A percentile compares a stretch with the other conserved stretches of the same genome.
Evolutionary conservation across 2,797 vertebrate genomes (phyloP).

Genomic region (Anguilla anguilla): DNA sequence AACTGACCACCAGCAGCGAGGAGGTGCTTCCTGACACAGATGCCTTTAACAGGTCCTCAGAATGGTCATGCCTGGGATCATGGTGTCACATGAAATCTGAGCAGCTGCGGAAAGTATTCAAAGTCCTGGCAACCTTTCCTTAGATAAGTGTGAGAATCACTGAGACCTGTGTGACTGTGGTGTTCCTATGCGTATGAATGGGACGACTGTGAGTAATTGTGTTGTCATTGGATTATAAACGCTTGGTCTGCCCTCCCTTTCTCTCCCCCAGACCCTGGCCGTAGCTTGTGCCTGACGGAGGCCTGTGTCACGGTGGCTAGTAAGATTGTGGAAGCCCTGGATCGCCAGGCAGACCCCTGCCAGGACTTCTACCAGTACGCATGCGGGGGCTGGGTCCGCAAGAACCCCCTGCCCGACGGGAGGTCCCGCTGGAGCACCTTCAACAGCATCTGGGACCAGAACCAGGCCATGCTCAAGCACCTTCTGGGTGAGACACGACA

Average conservation of each 20-base stretch:
- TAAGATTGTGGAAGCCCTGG: conserved; percentile 91
- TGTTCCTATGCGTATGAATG: neutral
- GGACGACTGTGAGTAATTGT: neutral
- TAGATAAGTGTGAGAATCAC: neutral
- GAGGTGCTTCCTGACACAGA: neutral
- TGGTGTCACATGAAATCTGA: neutral
- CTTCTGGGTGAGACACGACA: conserved; percentile 80
- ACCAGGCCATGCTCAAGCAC: conserved; percentile 94
- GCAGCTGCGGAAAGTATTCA: neutral
- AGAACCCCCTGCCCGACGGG: conserved; percentile 90
- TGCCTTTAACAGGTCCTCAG: neutral
- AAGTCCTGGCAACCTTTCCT: neutral
- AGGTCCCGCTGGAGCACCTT: conserved; percentile 96
- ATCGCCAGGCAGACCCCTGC: conserved; percentile 82
- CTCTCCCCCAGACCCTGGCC: conserved; percentile 77
- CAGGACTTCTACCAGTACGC: conserved; percentile 97
- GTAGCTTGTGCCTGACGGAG: conserved; percentile 84
- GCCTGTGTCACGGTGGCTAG: conserved; percentile 89
- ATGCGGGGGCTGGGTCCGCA: conserved; percentile 93
- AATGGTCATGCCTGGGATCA: neutral
- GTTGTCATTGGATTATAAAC: neutral
- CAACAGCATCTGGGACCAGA: conserved; percentile 97
- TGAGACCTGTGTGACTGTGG: neutral
- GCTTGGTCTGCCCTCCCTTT: neutral
- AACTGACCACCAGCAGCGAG: neutral